Conservation (phyloP, 2,888 invertebrate species). For the Minunthozetes semirufus region DNA sequence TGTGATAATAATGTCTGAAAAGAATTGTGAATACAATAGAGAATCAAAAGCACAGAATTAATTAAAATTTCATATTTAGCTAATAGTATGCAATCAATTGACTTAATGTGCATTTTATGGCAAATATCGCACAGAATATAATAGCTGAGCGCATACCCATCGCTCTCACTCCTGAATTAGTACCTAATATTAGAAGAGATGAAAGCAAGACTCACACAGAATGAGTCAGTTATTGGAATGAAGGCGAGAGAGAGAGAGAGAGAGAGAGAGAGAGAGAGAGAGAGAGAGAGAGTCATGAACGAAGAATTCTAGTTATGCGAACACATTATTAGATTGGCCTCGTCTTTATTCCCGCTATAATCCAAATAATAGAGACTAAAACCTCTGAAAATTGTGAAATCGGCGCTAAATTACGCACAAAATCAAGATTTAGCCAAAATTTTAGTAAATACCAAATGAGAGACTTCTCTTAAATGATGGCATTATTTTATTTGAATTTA, state of each 20-base stretch:
- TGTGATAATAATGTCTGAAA: neutral
- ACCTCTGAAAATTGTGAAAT: neutral
- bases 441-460: too few species aligned
- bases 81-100: slow-evolving; percentile 2
- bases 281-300: neutral
- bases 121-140: neutral
- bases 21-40: neutral
- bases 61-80: slow-evolving; percentile 25
- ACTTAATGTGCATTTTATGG: slow-evolving; percentile 4
- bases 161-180: slow-evolving; percentile 1
- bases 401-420: too few species aligned
- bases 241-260: slow-evolving; percentile 10
- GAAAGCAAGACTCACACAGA: neutral
- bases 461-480: too few species aligned
- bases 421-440: too few species aligned
- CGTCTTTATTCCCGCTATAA: neutral
- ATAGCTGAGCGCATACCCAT: too few species aligned
- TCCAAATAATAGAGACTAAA: neutral
- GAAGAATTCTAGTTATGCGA: neutral
- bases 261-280: neutral
- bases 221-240: slow-evolving; percentile 12
- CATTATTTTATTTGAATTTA: too few species aligned
- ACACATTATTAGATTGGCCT: slow-evolving; percentile 20
- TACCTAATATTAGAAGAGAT: neutral
- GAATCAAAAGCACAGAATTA: slow-evolving; percentile 12